Evolutionary conservation across 2,797 vertebrate species (phyloP), one percentile per base, ranked within the genome.

Genomic region (Pagetopsis macropterus): DNA sequence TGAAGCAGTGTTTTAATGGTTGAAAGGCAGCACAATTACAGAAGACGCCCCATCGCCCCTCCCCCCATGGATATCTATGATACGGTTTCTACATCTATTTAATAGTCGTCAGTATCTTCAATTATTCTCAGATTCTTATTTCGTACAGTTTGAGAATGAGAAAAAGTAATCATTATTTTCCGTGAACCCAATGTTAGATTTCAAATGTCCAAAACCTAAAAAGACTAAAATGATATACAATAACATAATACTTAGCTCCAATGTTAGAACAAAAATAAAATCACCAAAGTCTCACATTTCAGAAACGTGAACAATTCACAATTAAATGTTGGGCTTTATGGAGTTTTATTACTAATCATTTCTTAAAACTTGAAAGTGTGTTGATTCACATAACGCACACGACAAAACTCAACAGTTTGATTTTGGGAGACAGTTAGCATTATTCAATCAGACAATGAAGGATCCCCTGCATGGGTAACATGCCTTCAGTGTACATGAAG

Each of bases 1-100:
- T 48, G 72, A 79, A 86, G 80, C 81, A 82, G 88, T 27, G 86
- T 78, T 72, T 64, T 78, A 16, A 33, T 67, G 76, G 62, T 70
- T 78, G 70, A 81, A 72, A 78, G 69, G 69, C 40, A 61, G 64
- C 65, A 65, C 79, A 57, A 82, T 85, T 41, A 69, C 41, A 52
- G 8, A 45, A 14, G 33, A 69, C 40, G 52, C 49, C 10, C 16
- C 14, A 16, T 14, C 7, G 1, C 23, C 9, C 10, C 1, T 1
- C 49, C 43, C 55, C 33, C 33, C 16, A 37, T 43, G 33, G 33
- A 37, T 37, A 7, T 37, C 33, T 8, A 37, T 37, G 33, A 37
- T 37, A 37, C 7, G 65, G 46, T 49, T 40, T 45, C 11, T 61
- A 23, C 16, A 31, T 75, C 54, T 65, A 1, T 56, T 66, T 50